Base-by-base conservation (phyloP, 1,140 invertebrate genomes). In the Heliothis virescens region DNA sequence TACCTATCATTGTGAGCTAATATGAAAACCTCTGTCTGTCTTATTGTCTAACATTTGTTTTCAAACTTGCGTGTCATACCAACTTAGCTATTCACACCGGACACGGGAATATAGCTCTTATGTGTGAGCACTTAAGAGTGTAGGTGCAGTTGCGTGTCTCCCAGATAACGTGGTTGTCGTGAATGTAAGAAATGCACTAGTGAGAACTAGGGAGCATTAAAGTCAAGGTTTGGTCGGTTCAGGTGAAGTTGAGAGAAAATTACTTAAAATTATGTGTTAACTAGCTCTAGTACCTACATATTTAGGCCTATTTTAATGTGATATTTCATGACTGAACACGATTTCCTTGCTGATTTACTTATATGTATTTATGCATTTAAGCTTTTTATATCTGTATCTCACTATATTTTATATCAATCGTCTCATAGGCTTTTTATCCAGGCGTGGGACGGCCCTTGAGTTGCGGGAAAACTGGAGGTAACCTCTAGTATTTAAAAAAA, bases 21-120 rank as follows among this genome's bases (percentile, higher is more conserved):
- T 75, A 75, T 75, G 47, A 29, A 75, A 62, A 29, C 47, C 16
- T 21, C 63, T 67, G 62, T 63, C 72, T 47, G 67, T 72, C 72
- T 65, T 80, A 80, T 80, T 80, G 79, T 80, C 79, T 80, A 78
- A 63, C 41, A 50, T 50, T 57, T 80, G 79, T 80, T 80, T 80
- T 55, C 72, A 74, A 80, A 80, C 79, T 74, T 62, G 53, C 41
- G 3, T 47, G 47, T 18, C 60, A 77, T 13, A 26, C 75, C 50
- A 41, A 77, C 26, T 34, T 65, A 67, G 12, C 34, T n/a, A 41
- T 77, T 50, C 75, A 7, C 16, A 10, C 29, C 18, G 15, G 12
- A 15, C 11, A 73, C 1, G 18, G 13, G 10, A 48, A 75, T 52
- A 62, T 63, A 50, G 34, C 18, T 50, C 73, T 48, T 75, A 75